Percentiles rank a stretch among this genome's conserved stretches.
Evolutionary conservation across 2,113 vertebrate species (phyloP).

Genomic region (Chamaea fasciata): DNA sequence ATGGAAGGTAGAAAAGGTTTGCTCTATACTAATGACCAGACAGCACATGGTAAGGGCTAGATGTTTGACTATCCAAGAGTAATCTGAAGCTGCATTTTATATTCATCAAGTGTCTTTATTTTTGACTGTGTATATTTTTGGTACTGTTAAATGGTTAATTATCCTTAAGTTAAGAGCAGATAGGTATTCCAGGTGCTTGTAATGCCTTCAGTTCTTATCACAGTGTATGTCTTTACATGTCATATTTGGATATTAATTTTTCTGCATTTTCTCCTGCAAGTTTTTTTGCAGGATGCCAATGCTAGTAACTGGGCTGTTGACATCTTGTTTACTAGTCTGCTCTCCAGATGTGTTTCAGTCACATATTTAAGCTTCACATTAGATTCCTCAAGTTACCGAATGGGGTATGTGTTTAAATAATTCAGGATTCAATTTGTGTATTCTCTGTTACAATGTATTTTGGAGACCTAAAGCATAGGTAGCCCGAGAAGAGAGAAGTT

Average conservation of each 20-base stretch:
- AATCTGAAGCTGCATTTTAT: neutral
- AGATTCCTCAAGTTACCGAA: neutral
- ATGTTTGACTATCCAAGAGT: neutral
- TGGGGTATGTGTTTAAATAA: neutral
- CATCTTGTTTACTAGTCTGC: neutral
- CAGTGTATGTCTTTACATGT: neutral
- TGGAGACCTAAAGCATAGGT: neutral
- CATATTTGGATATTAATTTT: neutral
- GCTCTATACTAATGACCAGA: accelerated
- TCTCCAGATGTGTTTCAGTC: neutral
- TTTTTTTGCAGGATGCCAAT: neutral
- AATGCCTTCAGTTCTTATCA: neutral
- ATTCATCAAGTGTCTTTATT: accelerated
- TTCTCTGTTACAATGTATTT: neutral
- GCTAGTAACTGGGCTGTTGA: neutral
- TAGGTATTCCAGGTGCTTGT: neutral
- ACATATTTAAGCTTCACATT: neutral
- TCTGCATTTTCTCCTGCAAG: neutral
- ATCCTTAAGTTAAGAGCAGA: neutral
- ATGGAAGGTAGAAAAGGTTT: neutral
- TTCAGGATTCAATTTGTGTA: neutral
- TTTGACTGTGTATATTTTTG: neutral
- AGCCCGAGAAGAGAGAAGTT: neutral
- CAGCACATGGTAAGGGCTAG: neutral
- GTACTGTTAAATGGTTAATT: neutral